Conservation (phyloP, 2,113 vertebrate genomes). For the Rhinoderma darwinii region DNA sequence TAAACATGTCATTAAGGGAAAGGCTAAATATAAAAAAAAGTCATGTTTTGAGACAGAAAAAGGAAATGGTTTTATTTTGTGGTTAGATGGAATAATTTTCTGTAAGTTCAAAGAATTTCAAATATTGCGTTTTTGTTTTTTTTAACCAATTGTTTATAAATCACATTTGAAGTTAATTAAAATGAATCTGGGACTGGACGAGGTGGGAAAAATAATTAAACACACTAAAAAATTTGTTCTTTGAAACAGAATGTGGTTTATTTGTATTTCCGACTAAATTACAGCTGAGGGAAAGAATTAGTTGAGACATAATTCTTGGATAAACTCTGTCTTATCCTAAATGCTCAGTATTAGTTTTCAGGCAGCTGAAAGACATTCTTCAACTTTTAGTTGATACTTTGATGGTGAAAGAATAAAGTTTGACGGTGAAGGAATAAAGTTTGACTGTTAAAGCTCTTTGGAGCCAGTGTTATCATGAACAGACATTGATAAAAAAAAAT, state of each 20-base stretch:
- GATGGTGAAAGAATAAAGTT: conserved; percentile 47
- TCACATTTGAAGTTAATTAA: conserved; percentile 55
- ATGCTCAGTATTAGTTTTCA: conserved; percentile 53
- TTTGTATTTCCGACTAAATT: conserved; percentile 56
- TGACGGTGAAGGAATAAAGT: conserved; percentile 48
- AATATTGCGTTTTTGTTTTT: conserved; percentile 42
- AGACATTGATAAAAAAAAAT: conserved; percentile 51
- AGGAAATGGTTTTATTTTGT: conserved; percentile 59
- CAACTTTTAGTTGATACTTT: conserved; percentile 45
- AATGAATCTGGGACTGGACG: conserved; percentile 44
- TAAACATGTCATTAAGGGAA: conserved; percentile 56
- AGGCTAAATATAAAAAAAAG: conserved; percentile 40
- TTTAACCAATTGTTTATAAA: conserved; percentile 49
- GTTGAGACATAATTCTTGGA: conserved; percentile 56
- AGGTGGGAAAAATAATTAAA: conserved; percentile 57
- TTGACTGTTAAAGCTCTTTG: conserved; percentile 45
- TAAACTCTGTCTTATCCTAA: conserved; percentile 56
- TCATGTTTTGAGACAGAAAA: conserved; percentile 40
- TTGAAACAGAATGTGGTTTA: conserved; percentile 50
- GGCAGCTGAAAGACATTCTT: conserved; percentile 58
- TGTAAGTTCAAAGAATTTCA: conserved; percentile 54
- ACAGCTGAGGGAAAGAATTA: conserved; percentile 52
- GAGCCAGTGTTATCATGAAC: conserved; percentile 47
- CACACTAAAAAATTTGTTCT: conserved; percentile 34
- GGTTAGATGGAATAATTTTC: conserved; percentile 52